A percentile compares a stretch with the other conserved stretches of the same genome.
These are phyloP conservation scores for Melanotaenia boesemani DNA, from an alignment of 2,797 vertebrate genomes.

Conservation along the genomic window DNA sequence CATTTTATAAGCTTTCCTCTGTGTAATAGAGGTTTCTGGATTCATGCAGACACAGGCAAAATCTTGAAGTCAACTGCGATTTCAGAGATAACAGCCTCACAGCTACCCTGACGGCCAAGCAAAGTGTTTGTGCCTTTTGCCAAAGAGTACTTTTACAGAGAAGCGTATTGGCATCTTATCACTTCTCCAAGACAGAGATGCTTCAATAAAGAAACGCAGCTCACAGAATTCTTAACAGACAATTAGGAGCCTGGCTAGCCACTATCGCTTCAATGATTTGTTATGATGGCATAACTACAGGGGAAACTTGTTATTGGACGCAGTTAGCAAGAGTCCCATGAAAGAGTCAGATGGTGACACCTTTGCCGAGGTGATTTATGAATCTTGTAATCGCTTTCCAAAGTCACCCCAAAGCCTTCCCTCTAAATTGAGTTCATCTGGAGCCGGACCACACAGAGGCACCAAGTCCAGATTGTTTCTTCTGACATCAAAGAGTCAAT, in stretches of 20 bases:
- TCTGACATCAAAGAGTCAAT: constrained; percentile 81
- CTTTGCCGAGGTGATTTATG: constrained; percentile 82
- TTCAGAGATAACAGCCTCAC: constrained; percentile 84
- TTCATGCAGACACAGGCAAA: constrained; percentile 73
- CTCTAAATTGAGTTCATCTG: constrained; percentile 84
- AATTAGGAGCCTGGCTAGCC: constrained; percentile 82
- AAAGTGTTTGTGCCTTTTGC: constrained; percentile 84
- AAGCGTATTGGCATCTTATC: constrained; percentile 83
- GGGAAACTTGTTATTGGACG: constrained; percentile 85
- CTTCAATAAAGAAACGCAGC: constrained; percentile 83
- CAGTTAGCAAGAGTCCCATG: constrained; percentile 81
- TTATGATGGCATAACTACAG: constrained; percentile 85
- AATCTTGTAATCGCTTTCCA: constrained; percentile 82
- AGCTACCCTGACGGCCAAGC: constrained; percentile 81
- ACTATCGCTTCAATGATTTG: constrained; percentile 82
- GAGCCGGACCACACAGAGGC: constrained; percentile 77
- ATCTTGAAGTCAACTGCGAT: constrained; percentile 84
- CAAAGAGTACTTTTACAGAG: constrained; percentile 86
- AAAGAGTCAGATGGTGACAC: constrained; percentile 86
- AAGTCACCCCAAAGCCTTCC: constrained; percentile 82
- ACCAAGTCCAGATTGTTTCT: constrained; percentile 80
- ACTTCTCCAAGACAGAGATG: constrained; percentile 81
- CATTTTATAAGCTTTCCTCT: constrained; percentile 72
- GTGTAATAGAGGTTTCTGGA: constrained; percentile 72
- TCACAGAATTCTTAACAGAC: constrained; percentile 84